phyloP scores from a whole-genome alignment of 2,113 vertebrate genomes.

The Lynx canadensis region DNA sequence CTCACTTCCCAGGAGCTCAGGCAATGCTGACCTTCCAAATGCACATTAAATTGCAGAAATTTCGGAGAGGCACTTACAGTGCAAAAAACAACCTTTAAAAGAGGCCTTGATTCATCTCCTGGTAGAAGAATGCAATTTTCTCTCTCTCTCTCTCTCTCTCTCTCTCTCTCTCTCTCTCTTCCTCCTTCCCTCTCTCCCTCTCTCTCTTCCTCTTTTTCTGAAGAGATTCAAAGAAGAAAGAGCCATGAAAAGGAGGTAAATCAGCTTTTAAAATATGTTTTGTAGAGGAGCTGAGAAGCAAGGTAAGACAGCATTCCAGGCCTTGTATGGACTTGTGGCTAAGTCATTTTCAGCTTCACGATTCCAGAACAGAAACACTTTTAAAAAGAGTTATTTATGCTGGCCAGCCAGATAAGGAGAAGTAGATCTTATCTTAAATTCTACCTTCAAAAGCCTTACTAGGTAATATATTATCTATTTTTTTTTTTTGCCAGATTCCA shows the following conservation, averaged over 20 bases:
- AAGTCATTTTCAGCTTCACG: conserved; percentile 43
- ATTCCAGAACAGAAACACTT: conserved; percentile 47
- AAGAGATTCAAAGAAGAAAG: background rate
- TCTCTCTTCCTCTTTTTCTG: background rate
- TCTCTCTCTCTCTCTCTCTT: background rate
- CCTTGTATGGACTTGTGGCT: conserved; percentile 30
- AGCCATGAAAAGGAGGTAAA: background rate
- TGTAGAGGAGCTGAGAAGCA: background rate
- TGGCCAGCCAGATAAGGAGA: conserved; percentile 33
- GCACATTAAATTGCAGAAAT: conserved; percentile 4
- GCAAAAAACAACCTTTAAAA: background rate
- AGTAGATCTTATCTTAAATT: conserved; percentile 61
- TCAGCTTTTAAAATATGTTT: conserved; percentile 27
- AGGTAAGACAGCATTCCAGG: background rate
- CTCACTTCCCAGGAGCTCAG: conserved; percentile 19
- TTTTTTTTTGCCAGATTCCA: background rate
- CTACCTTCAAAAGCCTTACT: conserved; percentile 21
- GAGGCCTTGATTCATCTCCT: background rate
- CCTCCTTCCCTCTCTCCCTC: background rate
- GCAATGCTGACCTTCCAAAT: background rate
- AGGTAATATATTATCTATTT: background rate
- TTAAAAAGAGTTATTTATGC: conserved; percentile 48
- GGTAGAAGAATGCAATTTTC: background rate
- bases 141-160: background rate
- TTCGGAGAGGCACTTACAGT: background rate